phyloP scores from a whole-genome alignment of 2,113 vertebrate species.

The Cyprinodon variegatus region DNA sequence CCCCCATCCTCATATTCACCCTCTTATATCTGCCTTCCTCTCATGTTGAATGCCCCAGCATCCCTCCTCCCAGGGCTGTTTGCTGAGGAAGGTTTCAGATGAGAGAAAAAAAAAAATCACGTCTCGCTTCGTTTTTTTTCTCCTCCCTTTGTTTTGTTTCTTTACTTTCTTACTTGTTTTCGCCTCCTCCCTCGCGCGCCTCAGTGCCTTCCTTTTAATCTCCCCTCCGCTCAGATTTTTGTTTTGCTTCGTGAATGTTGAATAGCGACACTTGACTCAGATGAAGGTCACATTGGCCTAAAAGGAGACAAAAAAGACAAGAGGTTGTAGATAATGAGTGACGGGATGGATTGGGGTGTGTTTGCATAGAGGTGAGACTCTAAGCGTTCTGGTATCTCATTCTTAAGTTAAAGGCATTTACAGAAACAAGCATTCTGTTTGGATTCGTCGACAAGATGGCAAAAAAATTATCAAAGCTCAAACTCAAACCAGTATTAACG shows the following conservation, averaged over 20 bases:
- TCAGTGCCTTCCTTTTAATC: slow-evolving; percentile 42
- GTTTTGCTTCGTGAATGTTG: slow-evolving; percentile 45
- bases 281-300: slow-evolving; percentile 77
- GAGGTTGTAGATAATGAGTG: slow-evolving; percentile 27
- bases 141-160: slow-evolving; percentile 55
- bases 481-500: background rate
- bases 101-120: slow-evolving; percentile 29
- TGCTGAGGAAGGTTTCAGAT: slow-evolving; percentile 26
- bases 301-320: slow-evolving; percentile 41
- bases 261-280: slow-evolving; percentile 52
- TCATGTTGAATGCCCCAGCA: slow-evolving; percentile 33
- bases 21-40: slow-evolving; percentile 34
- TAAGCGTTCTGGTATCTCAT: slow-evolving; percentile 66
- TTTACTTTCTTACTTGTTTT: slow-evolving; percentile 66
- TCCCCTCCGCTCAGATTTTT: slow-evolving; percentile 17
- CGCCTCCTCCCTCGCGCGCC: slow-evolving; percentile 57
- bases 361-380: slow-evolving; percentile 18
- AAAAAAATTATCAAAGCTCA: background rate
- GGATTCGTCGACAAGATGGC: too few species aligned
- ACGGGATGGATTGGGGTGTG: slow-evolving; percentile 1
- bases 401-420: background rate
- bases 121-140: slow-evolving; percentile 44
- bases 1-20: slow-evolving; percentile 30
- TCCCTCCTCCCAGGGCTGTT: slow-evolving; percentile 8
- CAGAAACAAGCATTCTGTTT: background rate